Percentiles rank a stretch among this genome's conserved stretches.
Evolutionary conservation across 2,113 vertebrate species (phyloP).

Genomic region (Phyllostomus hastatus): DNA sequence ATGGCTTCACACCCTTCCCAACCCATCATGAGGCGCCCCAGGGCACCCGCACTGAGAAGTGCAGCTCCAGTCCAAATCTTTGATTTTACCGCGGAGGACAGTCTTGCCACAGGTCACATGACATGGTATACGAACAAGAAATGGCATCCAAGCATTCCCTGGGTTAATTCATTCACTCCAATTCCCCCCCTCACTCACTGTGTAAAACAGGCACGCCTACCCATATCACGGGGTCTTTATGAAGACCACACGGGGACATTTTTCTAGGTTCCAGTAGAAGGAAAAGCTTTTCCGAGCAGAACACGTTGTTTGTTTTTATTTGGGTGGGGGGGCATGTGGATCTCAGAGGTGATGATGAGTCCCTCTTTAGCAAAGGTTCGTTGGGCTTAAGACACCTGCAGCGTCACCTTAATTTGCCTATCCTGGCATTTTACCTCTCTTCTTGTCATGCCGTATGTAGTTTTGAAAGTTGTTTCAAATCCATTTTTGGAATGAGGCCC

Average conservation of each 20-base stretch:
- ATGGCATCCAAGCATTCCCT: neutral
- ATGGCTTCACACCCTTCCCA: neutral
- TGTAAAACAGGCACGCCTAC: neutral
- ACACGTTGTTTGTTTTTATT: neutral
- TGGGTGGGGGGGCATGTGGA: neutral
- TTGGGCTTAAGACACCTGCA: neutral
- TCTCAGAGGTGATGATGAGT: neutral
- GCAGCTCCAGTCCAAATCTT: neutral
- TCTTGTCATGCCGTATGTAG: neutral
- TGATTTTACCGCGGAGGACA: neutral
- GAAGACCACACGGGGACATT: neutral
- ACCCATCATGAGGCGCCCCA: neutral
- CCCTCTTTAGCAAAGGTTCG: neutral
- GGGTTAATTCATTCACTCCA: neutral
- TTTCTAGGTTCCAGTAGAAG: neutral
- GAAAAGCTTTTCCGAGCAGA: neutral
- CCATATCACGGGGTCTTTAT: neutral
- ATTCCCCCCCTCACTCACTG: neutral
- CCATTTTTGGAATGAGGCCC: neutral
- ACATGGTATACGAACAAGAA: neutral
- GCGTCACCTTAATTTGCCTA: neutral
- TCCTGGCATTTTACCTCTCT: neutral
- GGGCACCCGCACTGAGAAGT: neutral
- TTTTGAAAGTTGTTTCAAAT: neutral
- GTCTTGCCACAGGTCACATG: neutral